Evolutionary conservation across 2,797 vertebrate species (phyloP).

Genomic region (Mionectes olivaceus): DNA sequence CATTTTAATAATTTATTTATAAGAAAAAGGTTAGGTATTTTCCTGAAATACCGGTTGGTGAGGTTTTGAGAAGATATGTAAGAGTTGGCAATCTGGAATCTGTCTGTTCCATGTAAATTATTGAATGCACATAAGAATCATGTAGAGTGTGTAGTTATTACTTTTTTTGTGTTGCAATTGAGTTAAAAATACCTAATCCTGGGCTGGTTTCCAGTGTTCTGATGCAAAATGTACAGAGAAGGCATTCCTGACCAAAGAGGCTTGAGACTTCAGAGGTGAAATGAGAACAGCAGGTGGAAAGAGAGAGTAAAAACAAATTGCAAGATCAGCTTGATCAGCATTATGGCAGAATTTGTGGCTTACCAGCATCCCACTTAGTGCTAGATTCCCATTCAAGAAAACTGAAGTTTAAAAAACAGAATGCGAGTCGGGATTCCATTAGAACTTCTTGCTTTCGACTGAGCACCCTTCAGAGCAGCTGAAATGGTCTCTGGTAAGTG

Average conservation of each 20-base stretch:
- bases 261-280: not conserved
- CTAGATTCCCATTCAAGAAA: not conserved
- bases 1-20: not conserved
- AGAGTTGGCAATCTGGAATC: not conserved
- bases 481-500: not conserved
- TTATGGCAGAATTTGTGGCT: not conserved
- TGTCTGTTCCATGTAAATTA: not conserved
- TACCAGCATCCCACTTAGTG: not conserved
- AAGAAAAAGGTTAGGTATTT: not conserved
- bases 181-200: not conserved
- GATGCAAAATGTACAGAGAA: not conserved
- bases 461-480: not conserved
- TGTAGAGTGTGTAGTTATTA: not conserved
- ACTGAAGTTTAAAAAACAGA: not conserved
- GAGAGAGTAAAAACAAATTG: not conserved
- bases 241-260: not conserved
- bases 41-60: not conserved
- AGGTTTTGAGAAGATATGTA: not conserved
- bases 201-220: not conserved
- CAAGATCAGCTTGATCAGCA: not conserved
- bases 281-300: not conserved
- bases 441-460: not conserved
- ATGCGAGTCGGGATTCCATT: not conserved
- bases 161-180: not conserved
- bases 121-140: not conserved